These are phyloP conservation scores for Drosophila trapezifrons DNA, from an alignment of 1,140 invertebrate species.

Conservation along the genomic window DNA sequence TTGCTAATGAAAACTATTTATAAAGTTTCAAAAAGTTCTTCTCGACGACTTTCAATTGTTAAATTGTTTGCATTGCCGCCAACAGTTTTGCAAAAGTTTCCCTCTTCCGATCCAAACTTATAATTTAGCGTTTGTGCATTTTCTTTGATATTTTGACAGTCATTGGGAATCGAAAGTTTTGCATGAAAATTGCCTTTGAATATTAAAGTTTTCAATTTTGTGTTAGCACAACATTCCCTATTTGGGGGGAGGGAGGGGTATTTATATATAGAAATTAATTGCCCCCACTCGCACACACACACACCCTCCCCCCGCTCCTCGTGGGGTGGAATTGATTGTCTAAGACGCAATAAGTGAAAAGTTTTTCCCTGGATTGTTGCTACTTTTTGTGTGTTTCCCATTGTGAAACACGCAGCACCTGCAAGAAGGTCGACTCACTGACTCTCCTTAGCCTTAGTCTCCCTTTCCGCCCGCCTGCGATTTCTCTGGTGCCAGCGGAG, in stretches of 20 bases:
- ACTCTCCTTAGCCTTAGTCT: slow-evolving; percentile 5
- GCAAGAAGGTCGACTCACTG: slow-evolving; percentile 34
- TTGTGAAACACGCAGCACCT: slow-evolving; percentile 45
- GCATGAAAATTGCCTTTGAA: not conserved
- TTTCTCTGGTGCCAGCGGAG: slow-evolving; percentile 21
- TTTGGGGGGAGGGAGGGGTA: not conserved
- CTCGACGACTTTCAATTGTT: slow-evolving; percentile 11
- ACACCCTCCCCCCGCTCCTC: not conserved
- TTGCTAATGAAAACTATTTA: slow-evolving; percentile 21
- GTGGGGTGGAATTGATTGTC: slow-evolving; percentile 30
- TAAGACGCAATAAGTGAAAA: slow-evolving; percentile 54
- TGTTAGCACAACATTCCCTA: not conserved
- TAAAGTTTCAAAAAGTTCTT: slow-evolving; percentile 2
- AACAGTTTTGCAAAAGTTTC: slow-evolving; percentile 2
- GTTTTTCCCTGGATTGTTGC: slow-evolving; percentile 23
- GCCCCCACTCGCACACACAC: slow-evolving; percentile 1
- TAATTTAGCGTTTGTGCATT: not conserved
- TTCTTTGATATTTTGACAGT: not conserved
- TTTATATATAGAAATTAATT: slow-evolving; percentile 37
- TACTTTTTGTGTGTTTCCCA: slow-evolving; percentile 16
- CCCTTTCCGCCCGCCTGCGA: slow-evolving; percentile 1
- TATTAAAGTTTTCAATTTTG: not conserved
- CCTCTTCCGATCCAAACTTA: not conserved
- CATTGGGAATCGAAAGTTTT: not conserved
- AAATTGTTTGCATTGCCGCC: slow-evolving; percentile 15